phyloP scores from a whole-genome alignment of 1,140 invertebrate genomes.

The Diabrotica virgifera region DNA sequence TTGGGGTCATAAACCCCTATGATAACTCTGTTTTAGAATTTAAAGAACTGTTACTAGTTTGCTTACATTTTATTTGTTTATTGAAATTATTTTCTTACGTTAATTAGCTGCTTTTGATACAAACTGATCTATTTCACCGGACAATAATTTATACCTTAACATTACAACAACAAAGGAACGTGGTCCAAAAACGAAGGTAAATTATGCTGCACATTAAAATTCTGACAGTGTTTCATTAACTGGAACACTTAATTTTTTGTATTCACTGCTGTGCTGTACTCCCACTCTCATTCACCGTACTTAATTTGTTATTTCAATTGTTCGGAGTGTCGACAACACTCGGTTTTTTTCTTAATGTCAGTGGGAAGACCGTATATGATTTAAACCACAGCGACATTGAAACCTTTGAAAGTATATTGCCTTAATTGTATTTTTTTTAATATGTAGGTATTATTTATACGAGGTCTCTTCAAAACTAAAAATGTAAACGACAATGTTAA shows the following conservation, averaged over 20 bases:
- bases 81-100: no score
- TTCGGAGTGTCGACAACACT: background rate
- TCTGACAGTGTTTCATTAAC: background rate
- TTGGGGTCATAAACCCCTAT: no score
- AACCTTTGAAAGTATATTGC: background rate
- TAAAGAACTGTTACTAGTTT: no score
- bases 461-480: no score
- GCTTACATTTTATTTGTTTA: no score
- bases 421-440: no score
- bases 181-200: background rate
- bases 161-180: background rate
- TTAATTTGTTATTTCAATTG: constrained; percentile 3
- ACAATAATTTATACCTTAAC: no score
- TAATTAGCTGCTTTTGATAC: no score
- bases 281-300: background rate
- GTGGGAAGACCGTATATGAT: background rate
- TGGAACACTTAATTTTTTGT: constrained; percentile 2
- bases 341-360: background rate
- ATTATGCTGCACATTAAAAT: constrained; percentile 3
- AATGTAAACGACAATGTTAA: no score
- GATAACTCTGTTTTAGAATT: no score
- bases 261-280: background rate
- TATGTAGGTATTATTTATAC: no score
- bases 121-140: no score
- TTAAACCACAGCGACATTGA: constrained; percentile 2